Conservation (phyloP, 1,140 invertebrate species). For the Stegodyphus mimosarum region DNA sequence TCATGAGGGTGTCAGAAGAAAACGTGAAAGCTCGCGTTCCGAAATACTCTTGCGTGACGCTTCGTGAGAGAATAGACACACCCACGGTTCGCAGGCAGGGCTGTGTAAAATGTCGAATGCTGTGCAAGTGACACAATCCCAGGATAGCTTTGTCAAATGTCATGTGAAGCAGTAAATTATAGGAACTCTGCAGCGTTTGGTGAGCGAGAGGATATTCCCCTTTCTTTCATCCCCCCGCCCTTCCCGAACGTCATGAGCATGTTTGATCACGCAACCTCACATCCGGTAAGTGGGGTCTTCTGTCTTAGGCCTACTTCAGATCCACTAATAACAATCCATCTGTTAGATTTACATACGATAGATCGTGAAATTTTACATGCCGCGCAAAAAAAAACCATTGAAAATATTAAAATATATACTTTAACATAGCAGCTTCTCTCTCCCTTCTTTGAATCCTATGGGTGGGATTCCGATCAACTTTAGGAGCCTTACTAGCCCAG, state of each 20-base stretch:
- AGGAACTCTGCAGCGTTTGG: constrained; percentile 4
- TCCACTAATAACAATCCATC: not conserved
- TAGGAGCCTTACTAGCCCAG: too few species aligned
- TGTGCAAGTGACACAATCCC: constrained; percentile 27
- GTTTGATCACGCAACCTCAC: constrained; percentile 18
- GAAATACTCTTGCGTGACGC: not conserved
- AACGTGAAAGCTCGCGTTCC: constrained; percentile 38
- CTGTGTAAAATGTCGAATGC: constrained; percentile 30
- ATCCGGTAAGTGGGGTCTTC: not conserved
- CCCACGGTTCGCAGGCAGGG: constrained; percentile 4
- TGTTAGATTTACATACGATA: too few species aligned
- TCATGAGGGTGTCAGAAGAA: constrained; percentile 17
- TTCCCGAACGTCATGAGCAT: not conserved
- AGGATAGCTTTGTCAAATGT: constrained; percentile 32
- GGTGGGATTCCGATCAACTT: too few species aligned
- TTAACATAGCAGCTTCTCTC: too few species aligned
- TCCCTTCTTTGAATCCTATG: too few species aligned
- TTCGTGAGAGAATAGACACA: constrained; percentile 17
- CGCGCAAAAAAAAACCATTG: too few species aligned
- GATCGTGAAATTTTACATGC: too few species aligned
- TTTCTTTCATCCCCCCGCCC: too few species aligned
- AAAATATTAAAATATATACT: too few species aligned
- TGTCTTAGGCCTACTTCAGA: not conserved
- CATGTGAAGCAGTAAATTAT: constrained; percentile 30
- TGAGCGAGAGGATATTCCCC: not conserved